phyloP scores from a whole-genome alignment of 2,797 vertebrate genomes.

The Ctenosaura bakeri region DNA sequence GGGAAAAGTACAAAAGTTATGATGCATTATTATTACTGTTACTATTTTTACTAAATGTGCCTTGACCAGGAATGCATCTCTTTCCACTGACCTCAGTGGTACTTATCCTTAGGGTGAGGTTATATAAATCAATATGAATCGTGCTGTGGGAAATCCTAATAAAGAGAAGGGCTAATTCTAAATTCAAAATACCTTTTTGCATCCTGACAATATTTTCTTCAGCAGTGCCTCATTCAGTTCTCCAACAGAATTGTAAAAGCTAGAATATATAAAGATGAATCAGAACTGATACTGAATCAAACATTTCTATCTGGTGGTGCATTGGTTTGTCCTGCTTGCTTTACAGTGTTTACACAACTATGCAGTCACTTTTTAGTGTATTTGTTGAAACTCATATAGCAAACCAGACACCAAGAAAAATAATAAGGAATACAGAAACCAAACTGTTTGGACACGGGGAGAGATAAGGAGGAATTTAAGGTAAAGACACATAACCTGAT shows the following conservation, averaged over 20 bases:
- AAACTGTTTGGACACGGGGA: background rate
- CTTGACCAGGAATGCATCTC: background rate
- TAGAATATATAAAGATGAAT: constrained; percentile 70
- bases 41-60: too few relatives aligned
- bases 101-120: background rate
- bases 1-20: background rate
- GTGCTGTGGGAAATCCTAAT: background rate
- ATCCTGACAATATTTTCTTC: constrained; percentile 84
- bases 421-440: background rate
- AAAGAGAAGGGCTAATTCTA: constrained; percentile 39
- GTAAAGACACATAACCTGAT: background rate
- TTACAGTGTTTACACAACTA: background rate
- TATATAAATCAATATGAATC: background rate
- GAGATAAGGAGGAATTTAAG: background rate
- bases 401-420: background rate
- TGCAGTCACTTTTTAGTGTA: background rate
- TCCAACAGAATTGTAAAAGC: constrained; percentile 88
- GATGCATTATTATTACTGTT: too few relatives aligned
- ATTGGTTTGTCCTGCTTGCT: background rate
- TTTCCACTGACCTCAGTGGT: background rate
- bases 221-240: constrained; percentile 84
- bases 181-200: constrained; percentile 85
- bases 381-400: background rate
- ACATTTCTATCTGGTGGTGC: background rate
- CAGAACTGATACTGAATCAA: constrained; percentile 44